A percentile compares a stretch with the other conserved stretches of the same genome.
phyloP scores from a whole-genome alignment of 2,113 vertebrate species.

The Perca flavescens region DNA sequence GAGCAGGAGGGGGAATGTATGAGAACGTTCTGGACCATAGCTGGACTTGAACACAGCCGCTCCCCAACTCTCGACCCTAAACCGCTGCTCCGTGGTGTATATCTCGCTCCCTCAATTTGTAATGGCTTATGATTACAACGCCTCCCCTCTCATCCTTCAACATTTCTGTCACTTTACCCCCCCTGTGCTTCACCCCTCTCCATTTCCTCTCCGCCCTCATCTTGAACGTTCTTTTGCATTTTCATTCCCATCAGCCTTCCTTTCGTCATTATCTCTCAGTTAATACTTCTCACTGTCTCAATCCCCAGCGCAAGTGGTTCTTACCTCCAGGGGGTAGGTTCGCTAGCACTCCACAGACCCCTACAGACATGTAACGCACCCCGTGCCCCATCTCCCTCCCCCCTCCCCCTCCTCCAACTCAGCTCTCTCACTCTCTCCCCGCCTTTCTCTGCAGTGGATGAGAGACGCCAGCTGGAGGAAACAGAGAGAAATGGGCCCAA shows the following conservation, averaged over 20 bases:
- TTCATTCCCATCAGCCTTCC: conserved; percentile 74
- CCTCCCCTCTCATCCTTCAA: conserved; percentile 67
- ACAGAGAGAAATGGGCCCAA: conserved; percentile 86
- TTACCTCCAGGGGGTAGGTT: conserved; percentile 64
- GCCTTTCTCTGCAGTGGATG: conserved; percentile 74
- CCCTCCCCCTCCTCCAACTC: conserved; percentile 27
- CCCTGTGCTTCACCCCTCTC: conserved; percentile 14
- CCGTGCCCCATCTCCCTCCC: not conserved
- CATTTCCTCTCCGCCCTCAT: conserved; percentile 70
- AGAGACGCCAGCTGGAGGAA: conserved; percentile 86
- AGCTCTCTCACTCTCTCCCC: conserved; percentile 33
- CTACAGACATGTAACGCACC: conserved; percentile 71
- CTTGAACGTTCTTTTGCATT: conserved; percentile 64
- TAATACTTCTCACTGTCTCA: conserved; percentile 77
- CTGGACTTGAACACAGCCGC: conserved; percentile 39
- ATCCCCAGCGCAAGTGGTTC: conserved; percentile 70
- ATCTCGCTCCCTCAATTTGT: conserved; percentile 64
- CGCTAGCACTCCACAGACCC: conserved; percentile 70
- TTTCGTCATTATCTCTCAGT: conserved; percentile 80
- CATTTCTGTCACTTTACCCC: conserved; percentile 69
- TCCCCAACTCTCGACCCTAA: not conserved
- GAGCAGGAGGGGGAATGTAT: not conserved
- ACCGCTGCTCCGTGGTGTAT: conserved; percentile 26
- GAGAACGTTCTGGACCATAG: conserved; percentile 45
- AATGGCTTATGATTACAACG: conserved; percentile 66